Evolutionary conservation across 2,113 vertebrate genomes (phyloP).

Genomic region (Uria aalge): DNA sequence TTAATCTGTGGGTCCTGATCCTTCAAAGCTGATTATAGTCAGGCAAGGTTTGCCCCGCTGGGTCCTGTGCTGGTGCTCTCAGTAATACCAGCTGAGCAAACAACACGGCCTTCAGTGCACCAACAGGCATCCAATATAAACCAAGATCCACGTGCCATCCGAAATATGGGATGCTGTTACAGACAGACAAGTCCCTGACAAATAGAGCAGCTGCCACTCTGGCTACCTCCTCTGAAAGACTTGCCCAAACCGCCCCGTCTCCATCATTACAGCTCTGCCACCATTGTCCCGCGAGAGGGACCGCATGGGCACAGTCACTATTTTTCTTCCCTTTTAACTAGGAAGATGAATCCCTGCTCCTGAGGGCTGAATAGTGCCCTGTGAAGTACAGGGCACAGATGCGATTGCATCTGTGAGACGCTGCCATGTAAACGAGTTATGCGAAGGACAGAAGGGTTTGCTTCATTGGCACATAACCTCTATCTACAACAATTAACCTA

Average conservation of each 20-base stretch:
- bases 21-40: neutral
- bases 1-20: too few species aligned
- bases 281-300: fast-evolving
- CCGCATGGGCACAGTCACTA: fast-evolving
- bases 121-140: neutral
- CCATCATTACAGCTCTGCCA: neutral
- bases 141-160: neutral
- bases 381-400: neutral
- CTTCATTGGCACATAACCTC: neutral
- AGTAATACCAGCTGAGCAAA: neutral
- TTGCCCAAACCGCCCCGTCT: neutral
- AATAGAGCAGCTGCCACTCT: neutral
- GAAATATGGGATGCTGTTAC: neutral
- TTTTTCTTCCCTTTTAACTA: neutral
- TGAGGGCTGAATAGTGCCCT: fast-evolving
- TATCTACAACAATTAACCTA: neutral
- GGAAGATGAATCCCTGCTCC: neutral
- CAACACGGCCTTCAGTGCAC: neutral
- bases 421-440: neutral
- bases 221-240: neutral
- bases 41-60: neutral
- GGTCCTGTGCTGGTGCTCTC: neutral
- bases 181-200: neutral
- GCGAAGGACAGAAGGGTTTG: neutral
- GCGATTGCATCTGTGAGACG: neutral